Evolutionary conservation across 2,797 vertebrate genomes (phyloP), one percentile per base, ranked within the genome.

Genomic region (Astyanax mexicanus): DNA sequence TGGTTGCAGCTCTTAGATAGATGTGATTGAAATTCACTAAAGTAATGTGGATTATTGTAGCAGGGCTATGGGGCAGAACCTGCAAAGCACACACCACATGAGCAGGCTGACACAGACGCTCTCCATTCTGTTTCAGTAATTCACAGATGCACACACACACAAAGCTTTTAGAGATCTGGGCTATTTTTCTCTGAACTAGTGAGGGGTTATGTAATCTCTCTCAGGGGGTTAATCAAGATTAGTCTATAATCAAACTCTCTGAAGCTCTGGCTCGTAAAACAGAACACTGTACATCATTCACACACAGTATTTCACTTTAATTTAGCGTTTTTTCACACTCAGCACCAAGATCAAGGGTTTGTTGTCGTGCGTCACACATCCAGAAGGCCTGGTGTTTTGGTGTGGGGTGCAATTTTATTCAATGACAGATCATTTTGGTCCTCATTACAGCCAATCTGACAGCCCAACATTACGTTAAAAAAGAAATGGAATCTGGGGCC

Each of bases 131-230:
- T 58, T 21, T 58, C 13, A 58, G 55, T 5, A 27, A 27, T 21
- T 19, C 35, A 38, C n/a, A 21, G 10, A 61, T 38, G 8, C 58
- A 19, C 0, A 10, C 52, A 21, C 52, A 60, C 13, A 51, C 27
- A 29, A 32, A 62, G 49, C 11, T 45, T 27, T 45, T 44, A 62
- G 40, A 45, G 42, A 65, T 17, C 23, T 62, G 19, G 15, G 19
- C 37, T 62, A 40, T 65, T 29, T 42, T 42, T 44, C 29, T 37
- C 38, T 64, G 38, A 44, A 44, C 38, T 42, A 11, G 7, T 25
- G 21, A 35, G 32, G 37, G 21, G 4, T 42, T 64, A 64, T 64
- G 38, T 64, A 64, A 42, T 44, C 38, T 42, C 23, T 44, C 61
- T 12, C 11, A 17, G n/a, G 15, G 40, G 23, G 61, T 65, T 27